phyloP scores from a whole-genome alignment of 2,113 vertebrate genomes.

The Stigmatopora nigra region DNA sequence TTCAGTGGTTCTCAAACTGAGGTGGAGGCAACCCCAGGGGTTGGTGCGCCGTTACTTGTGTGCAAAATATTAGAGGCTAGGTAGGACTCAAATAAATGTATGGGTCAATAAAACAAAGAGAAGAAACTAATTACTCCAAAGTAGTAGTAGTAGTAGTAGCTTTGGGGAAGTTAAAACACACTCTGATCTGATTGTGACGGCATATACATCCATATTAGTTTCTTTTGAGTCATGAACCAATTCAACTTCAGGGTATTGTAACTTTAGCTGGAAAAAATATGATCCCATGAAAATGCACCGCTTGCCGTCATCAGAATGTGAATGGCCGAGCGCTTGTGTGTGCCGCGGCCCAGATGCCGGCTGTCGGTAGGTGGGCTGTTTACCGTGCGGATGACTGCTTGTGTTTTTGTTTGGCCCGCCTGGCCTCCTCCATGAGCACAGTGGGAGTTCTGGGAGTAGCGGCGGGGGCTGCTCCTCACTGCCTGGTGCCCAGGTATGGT shows the following conservation, averaged over 20 bases:
- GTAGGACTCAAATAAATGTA: not conserved
- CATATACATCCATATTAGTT: conserved; percentile 15
- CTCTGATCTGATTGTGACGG: no score
- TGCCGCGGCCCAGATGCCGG: conserved; percentile 61
- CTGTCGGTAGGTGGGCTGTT: conserved; percentile 65
- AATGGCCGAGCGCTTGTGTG: conserved; percentile 38
- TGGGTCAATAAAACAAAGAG: not conserved
- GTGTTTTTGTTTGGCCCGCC: conserved; percentile 68
- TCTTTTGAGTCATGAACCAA: no score
- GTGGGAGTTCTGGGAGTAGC: conserved; percentile 48
- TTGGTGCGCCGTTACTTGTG: not conserved
- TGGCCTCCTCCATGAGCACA: conserved; percentile 51
- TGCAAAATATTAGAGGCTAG: not conserved
- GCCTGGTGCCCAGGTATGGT: conserved; percentile 61
- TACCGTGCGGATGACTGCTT: conserved; percentile 65
- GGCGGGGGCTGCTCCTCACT: conserved; percentile 51
- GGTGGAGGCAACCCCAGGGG: not conserved
- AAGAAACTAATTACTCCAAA: no score
- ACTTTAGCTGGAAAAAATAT: no score
- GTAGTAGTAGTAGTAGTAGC: not conserved
- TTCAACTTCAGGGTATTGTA: no score
- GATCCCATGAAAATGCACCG: conserved; percentile 8
- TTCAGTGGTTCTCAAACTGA: not conserved
- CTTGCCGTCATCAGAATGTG: conserved; percentile 56
- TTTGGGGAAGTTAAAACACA: not conserved